phyloP scores from a whole-genome alignment of 2,797 vertebrate genomes.

The Neomorphus geoffroyi region DNA sequence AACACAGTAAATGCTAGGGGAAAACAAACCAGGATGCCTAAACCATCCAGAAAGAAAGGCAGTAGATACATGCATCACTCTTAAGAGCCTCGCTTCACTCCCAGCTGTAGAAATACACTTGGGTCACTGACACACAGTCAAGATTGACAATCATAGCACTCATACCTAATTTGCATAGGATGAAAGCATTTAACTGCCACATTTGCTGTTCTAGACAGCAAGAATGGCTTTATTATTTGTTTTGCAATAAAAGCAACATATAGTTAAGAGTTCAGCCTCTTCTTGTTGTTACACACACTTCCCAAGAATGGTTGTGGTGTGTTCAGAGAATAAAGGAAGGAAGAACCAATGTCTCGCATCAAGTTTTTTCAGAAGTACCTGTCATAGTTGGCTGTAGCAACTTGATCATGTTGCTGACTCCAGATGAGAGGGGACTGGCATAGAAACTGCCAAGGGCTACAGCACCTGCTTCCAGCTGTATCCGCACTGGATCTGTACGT shows the following conservation, averaged over 20 bases:
- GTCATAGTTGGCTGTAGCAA: conserved; percentile 87
- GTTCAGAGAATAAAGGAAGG: neutral
- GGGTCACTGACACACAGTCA: neutral
- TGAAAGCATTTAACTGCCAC: neutral
- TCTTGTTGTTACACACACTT: neutral
- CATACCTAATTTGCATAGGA: neutral
- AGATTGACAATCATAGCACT: neutral
- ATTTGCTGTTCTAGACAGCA: neutral
- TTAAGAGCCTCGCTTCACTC: neutral
- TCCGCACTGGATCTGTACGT: conserved; percentile 78
- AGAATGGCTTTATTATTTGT: neutral
- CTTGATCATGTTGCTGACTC: conserved; percentile 86
- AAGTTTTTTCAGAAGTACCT: conserved; percentile 73
- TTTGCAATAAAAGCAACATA: neutral
- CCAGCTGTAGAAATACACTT: neutral
- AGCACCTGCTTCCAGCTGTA: conserved; percentile 88
- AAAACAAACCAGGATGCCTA: neutral
- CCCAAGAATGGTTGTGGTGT: neutral
- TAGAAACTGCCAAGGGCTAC: conserved; percentile 88
- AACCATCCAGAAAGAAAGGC: neutral
- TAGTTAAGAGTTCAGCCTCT: neutral
- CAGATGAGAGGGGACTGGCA: conserved; percentile 84
- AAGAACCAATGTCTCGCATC: neutral
- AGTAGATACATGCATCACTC: neutral
- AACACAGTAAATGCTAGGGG: neutral